These are phyloP conservation scores for Drosophila miranda DNA, from an alignment of 1,140 invertebrate genomes.

Conservation along the genomic window DNA sequence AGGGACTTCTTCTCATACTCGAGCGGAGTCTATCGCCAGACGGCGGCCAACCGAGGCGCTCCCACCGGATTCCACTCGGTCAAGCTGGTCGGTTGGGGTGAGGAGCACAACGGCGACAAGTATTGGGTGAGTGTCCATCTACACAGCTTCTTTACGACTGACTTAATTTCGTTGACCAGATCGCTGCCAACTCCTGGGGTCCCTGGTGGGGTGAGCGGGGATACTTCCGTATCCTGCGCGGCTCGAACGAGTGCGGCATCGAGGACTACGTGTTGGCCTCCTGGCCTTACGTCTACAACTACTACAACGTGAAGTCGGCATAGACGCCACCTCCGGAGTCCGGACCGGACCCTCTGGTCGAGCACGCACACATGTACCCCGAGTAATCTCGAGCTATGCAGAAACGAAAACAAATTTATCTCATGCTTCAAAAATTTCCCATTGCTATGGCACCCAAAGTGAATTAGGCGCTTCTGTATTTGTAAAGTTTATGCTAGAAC, in stretches of 20 bases:
- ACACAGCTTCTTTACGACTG: not conserved
- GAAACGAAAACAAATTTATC: slow-evolving; percentile 65
- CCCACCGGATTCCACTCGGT: slow-evolving; percentile 93
- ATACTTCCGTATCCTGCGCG: slow-evolving; percentile 91
- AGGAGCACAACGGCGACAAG: slow-evolving; percentile 87
- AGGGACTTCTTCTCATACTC: slow-evolving; percentile 96
- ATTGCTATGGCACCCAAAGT: slow-evolving; percentile 62
- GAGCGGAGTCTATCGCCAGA: slow-evolving; percentile 90
- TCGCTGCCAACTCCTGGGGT: slow-evolving; percentile 96
- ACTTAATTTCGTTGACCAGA: slow-evolving; percentile 83
- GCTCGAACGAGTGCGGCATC: slow-evolving; percentile 92
- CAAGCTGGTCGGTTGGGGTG: slow-evolving; percentile 95
- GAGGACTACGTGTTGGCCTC: slow-evolving; percentile 91
- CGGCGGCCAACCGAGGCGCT: slow-evolving; percentile 83
- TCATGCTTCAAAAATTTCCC: slow-evolving; percentile 78
- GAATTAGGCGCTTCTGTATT: slow-evolving; percentile 74
- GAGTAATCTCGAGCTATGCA: slow-evolving; percentile 64
- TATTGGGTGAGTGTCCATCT: slow-evolving; percentile 90
- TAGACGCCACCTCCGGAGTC: slow-evolving; percentile 28
- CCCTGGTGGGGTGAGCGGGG: slow-evolving; percentile 93
- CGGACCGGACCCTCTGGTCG: too few relatives aligned
- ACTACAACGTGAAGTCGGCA: slow-evolving; percentile 54
- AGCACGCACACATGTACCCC: not conserved
- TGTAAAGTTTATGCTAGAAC: slow-evolving; percentile 70
- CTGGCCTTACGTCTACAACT: slow-evolving; percentile 86